Conservation (phyloP, 1,140 invertebrate species). For the Drosophila athabasca region DNA sequence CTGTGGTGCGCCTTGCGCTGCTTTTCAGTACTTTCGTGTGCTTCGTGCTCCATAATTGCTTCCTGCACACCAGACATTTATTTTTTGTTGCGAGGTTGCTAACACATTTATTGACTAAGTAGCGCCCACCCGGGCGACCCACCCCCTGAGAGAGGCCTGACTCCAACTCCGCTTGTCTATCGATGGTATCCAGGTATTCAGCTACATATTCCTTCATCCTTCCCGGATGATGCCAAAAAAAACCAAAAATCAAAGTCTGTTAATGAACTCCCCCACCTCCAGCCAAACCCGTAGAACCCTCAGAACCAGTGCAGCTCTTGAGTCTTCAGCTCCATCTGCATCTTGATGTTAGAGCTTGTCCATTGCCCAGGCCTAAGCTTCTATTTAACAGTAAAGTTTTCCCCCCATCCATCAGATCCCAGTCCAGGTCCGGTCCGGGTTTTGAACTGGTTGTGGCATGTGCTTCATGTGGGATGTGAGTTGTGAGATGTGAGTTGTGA, state of each 20-base stretch:
- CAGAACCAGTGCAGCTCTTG: background rate
- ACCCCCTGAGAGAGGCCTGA: slow-evolving; percentile 9
- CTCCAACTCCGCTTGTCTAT: slow-evolving; percentile 19
- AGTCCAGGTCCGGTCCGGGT: background rate
- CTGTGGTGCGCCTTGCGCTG: background rate
- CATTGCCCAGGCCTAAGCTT: background rate
- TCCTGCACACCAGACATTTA: slow-evolving; percentile 38
- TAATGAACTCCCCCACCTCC: slow-evolving; percentile 7
- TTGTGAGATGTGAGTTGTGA: slow-evolving; percentile 19
- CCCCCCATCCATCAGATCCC: background rate
- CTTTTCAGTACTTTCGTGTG: slow-evolving; percentile 25
- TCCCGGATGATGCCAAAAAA: slow-evolving; percentile 30
- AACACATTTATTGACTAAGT: slow-evolving; percentile 42
- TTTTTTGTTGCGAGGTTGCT: slow-evolving; percentile 20
- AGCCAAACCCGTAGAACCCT: background rate
- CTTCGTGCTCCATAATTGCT: slow-evolving; percentile 47
- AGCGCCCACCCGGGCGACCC: slow-evolving; percentile 2
- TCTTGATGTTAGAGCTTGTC: background rate
- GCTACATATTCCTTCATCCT: background rate
- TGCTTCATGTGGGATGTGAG: slow-evolving; percentile 22
- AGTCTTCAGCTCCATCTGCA: background rate
- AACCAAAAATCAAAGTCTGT: slow-evolving; percentile 23
- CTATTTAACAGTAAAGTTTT: slow-evolving; percentile 37
- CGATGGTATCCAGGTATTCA: slow-evolving; percentile 15
- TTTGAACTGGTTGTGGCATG: slow-evolving; percentile 33